Evolutionary conservation across 2,888 invertebrate species (phyloP).

Genomic region (Artemia sp.): DNA sequence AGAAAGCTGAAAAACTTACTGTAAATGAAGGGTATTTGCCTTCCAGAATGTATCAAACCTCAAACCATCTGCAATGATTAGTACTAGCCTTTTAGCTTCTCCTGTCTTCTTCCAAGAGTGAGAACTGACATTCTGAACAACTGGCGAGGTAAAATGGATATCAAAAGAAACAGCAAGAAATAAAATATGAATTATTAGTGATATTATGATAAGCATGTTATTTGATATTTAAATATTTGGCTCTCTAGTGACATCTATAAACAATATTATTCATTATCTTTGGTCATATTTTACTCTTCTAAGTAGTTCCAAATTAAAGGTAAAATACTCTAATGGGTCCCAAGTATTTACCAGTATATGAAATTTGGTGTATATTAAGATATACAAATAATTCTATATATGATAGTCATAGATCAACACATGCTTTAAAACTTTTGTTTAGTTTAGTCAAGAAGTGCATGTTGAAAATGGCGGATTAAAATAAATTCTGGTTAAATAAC

Average conservation of each 20-base stretch:
- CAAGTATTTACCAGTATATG: not conserved
- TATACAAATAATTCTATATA: not conserved
- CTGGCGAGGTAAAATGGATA: conserved; percentile 77
- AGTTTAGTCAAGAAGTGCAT: conserved; percentile 4
- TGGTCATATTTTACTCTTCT: no score
- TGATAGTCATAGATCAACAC: not conserved
- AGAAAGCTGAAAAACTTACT: conserved; percentile 35
- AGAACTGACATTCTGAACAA: conserved; percentile 50
- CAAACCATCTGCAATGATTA: conserved; percentile 82
- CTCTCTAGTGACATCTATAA: no score
- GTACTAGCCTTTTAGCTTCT: conserved; percentile 56
- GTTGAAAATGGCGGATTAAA: conserved; percentile 15
- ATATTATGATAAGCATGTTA: no score
- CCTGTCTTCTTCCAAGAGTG: conserved; percentile 31
- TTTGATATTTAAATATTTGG: no score
- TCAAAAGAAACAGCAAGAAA: conserved; percentile 74
- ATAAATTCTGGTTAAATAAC: not conserved
- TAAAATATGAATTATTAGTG: conserved; percentile 48
- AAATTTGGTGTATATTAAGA: not conserved
- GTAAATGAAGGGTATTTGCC: conserved; percentile 44
- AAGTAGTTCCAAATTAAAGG: not conserved
- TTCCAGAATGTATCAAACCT: conserved; percentile 64
- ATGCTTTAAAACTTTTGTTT: not conserved
- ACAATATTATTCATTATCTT: no score
- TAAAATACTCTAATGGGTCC: conserved; percentile 10